These are phyloP conservation scores for Oxyscelio sp. DNA, from an alignment of 2,888 invertebrate genomes.

Conservation along the genomic window DNA sequence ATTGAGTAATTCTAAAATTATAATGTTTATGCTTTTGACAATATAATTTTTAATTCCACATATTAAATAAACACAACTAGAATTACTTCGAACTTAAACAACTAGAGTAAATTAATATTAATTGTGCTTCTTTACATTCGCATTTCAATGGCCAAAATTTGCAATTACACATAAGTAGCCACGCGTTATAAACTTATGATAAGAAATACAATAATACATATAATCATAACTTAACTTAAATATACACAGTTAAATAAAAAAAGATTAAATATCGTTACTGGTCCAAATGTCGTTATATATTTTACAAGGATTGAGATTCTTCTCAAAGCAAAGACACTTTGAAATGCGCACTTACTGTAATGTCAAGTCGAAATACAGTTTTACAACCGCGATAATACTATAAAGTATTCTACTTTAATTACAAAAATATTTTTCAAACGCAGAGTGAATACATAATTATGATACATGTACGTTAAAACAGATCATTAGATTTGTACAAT, in stretches of 20 bases:
- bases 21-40: too few species aligned
- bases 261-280: background rate
- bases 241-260: constrained; percentile 23
- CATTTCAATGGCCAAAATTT: background rate
- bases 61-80: background rate
- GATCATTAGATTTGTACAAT: constrained; percentile 2
- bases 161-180: constrained; percentile 13
- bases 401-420: background rate
- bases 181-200: constrained; percentile 1
- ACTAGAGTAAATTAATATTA: background rate
- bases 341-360: constrained; percentile 4
- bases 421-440: background rate
- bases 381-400: constrained; percentile 4
- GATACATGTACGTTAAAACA: background rate
- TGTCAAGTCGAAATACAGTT: constrained; percentile 2
- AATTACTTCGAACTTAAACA: background rate
- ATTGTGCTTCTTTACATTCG: background rate
- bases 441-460: background rate
- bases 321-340: too few species aligned
- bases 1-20: too few species aligned
- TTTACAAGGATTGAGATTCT: background rate
- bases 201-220: too few species aligned
- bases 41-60: background rate
- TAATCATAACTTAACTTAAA: constrained; percentile 17
- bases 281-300: background rate